Evolutionary conservation across 2,797 vertebrate species (phyloP).

Genomic region (Acrocephalus scirpaceus): DNA sequence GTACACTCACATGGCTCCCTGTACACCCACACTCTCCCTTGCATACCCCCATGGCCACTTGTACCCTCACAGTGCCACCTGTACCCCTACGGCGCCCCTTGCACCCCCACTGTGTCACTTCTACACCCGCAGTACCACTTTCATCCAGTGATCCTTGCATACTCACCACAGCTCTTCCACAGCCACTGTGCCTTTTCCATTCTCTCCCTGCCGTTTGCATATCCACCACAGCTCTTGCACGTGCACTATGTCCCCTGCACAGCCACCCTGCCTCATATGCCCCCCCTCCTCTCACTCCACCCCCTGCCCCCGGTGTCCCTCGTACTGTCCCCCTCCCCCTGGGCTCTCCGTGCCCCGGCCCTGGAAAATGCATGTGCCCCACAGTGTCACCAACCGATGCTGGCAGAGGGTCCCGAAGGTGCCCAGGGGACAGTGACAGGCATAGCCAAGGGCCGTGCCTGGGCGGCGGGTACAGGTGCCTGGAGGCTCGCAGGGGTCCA

Average conservation of each 20-base stretch:
- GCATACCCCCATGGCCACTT: background rate
- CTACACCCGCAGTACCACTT: background rate
- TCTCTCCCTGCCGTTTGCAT: background rate
- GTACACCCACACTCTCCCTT: background rate
- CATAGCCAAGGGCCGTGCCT: constrained; percentile 82
- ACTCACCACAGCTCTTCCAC: background rate
- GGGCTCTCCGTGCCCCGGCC: accelerated
- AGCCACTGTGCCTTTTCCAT: background rate
- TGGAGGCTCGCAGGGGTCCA: constrained; percentile 91
- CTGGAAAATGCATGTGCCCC: accelerated
- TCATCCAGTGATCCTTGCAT: background rate
- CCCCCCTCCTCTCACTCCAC: background rate
- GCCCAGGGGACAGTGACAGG: constrained; percentile 86
- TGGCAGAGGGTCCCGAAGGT: constrained; percentile 94
- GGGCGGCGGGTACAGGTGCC: constrained; percentile 83
- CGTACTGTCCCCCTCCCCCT: accelerated
- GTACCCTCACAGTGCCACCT: background rate
- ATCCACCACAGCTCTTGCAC: background rate
- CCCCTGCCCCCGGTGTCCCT: accelerated
- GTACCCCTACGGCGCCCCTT: background rate
- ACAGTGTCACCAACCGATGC: constrained; percentile 80
- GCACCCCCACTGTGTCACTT: background rate
- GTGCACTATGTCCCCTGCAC: background rate
- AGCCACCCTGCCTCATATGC: background rate
- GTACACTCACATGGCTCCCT: background rate